Conservation (phyloP, 2,797 vertebrate genomes). For the Carcharodon carcharias region DNA sequence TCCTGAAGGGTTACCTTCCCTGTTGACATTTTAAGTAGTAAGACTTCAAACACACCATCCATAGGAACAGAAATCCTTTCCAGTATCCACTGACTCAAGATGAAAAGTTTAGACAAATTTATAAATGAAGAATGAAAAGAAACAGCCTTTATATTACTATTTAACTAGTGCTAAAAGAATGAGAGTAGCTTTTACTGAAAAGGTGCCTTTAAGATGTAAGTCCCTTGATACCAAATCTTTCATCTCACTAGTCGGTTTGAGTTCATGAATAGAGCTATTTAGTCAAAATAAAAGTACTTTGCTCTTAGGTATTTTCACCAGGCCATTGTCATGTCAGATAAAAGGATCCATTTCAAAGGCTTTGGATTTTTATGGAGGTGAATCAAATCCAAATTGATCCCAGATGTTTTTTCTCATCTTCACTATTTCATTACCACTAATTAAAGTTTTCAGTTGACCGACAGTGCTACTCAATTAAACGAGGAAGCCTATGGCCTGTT, state of each 20-base stretch:
- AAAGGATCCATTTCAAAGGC: constrained; percentile 3
- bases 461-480: not conserved
- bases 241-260: not conserved
- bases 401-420: not conserved
- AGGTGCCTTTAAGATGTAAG: not conserved
- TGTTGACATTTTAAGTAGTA: not conserved
- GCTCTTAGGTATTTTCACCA: not conserved
- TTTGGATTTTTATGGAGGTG: not conserved
- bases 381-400: not conserved
- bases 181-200: not conserved
- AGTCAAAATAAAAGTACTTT: not conserved
- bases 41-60: not conserved
- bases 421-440: not conserved
- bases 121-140: not conserved
- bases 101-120: not conserved
- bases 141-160: not conserved
- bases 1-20: not conserved
- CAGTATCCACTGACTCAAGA: not conserved
- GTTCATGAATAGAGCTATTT: not conserved
- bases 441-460: not conserved
- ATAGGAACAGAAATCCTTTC: not conserved
- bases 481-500: not conserved
- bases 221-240: constrained; percentile 1
- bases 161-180: not conserved
- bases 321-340: not conserved